Conservation (phyloP, 2,888 invertebrate genomes). For the Drosophila suboccidentalis region DNA sequence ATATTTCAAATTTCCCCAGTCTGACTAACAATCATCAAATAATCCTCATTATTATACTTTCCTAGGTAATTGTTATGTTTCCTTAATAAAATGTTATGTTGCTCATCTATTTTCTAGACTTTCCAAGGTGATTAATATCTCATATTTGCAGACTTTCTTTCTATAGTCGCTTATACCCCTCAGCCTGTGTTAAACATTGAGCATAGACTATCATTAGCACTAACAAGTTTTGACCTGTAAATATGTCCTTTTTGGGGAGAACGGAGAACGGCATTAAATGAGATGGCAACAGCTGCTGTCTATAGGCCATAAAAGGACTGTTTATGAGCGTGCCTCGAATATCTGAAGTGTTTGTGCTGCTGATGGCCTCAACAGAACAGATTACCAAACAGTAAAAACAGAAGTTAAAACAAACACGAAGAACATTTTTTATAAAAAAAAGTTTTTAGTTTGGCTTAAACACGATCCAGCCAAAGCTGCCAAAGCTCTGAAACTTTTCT, state of each 20-base stretch:
- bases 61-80: too few relatives aligned
- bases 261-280: not conserved
- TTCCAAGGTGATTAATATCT: too few relatives aligned
- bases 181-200: too few relatives aligned
- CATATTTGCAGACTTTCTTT: not conserved
- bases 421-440: not conserved
- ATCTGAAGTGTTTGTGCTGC: constrained; percentile 32
- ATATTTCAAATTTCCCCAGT: not conserved
- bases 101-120: too few relatives aligned
- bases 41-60: too few relatives aligned
- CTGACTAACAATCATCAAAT: too few relatives aligned
- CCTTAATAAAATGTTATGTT: too few relatives aligned
- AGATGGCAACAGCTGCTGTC: constrained; percentile 58
- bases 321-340: constrained; percentile 67
- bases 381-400: not conserved
- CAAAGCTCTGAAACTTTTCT: not conserved
- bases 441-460: constrained; percentile 1
- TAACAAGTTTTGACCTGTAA: constrained; percentile 53
- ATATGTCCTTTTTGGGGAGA: constrained; percentile 30
- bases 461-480: not conserved
- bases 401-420: constrained; percentile 1
- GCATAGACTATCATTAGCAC: constrained; percentile 30
- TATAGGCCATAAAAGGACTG: constrained; percentile 66
- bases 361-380: constrained; percentile 4
- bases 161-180: not conserved